These are phyloP conservation scores for Trematomus bernacchii DNA, from an alignment of 2,797 vertebrate genomes.

Conservation along the genomic window DNA sequence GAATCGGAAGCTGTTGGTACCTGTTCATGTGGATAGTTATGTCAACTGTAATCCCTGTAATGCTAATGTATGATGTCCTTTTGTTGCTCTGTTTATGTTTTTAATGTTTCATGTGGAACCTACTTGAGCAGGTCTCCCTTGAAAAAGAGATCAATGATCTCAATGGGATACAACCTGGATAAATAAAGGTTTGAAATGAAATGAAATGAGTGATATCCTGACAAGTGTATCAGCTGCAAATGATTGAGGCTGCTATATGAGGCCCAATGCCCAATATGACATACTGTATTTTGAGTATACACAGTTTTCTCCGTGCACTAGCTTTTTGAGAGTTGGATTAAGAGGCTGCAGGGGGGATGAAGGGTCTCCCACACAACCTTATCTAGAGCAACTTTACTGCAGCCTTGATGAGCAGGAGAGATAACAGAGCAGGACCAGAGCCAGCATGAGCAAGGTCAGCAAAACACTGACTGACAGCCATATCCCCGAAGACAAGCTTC, in stretches of 20 bases:
- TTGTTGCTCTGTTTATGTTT: too few relatives aligned
- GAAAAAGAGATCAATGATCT: too few relatives aligned
- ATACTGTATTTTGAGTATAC: too few relatives aligned
- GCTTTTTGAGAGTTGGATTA: conserved; percentile 15
- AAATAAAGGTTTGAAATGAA: too few relatives aligned
- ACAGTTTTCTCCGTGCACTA: background rate
- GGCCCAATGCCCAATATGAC: too few relatives aligned
- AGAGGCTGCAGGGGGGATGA: conserved; percentile 10
- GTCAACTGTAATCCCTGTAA: too few relatives aligned
- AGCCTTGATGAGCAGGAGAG: conserved; percentile 32
- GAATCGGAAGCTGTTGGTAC: too few relatives aligned
- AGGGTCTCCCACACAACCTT: conserved; percentile 54
- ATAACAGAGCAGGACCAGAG: conserved; percentile 42
- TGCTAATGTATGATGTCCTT: too few relatives aligned
- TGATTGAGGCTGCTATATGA: background rate
- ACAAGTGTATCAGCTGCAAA: background rate
- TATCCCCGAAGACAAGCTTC: conserved; percentile 18
- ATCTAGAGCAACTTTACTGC: conserved; percentile 56
- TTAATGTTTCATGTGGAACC: too few relatives aligned
- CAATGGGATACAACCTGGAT: too few relatives aligned
- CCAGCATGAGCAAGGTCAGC: conserved; percentile 46
- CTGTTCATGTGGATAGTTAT: too few relatives aligned
- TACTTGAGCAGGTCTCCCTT: too few relatives aligned
- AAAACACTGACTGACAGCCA: conserved; percentile 27
- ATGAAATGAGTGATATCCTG: conserved; percentile 1